Conservation (phyloP, 2,888 invertebrate genomes). For the Hymenopus coronatus region DNA sequence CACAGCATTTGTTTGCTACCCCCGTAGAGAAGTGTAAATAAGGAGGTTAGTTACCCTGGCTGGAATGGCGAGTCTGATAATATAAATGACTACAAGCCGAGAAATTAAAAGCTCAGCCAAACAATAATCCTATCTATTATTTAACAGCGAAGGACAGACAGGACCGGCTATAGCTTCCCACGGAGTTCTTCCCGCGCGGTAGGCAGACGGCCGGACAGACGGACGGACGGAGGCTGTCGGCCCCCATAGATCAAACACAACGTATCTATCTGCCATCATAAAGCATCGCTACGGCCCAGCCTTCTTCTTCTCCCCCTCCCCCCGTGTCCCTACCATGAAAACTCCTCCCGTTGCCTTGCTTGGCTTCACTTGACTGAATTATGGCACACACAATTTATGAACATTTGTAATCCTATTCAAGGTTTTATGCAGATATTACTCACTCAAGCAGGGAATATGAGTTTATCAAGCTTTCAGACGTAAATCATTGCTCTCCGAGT, state of each 20-base stretch:
- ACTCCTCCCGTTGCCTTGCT: conserved; percentile 34
- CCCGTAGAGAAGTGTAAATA: not conserved
- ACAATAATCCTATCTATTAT: not conserved
- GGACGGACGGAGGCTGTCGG: conserved; percentile 34
- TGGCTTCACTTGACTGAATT: conserved; percentile 47
- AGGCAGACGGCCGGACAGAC: conserved; percentile 23
- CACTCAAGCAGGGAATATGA: conserved; percentile 52
- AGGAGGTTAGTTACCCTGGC: not conserved
- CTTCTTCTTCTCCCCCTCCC: conserved; percentile 16
- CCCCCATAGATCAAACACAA: conserved; percentile 34
- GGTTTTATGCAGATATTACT: conserved; percentile 53
- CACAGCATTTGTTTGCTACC: not conserved
- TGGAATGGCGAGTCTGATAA: not conserved
- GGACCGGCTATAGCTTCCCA: not conserved
- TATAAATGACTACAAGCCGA: not conserved
- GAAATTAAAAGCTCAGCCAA: not conserved
- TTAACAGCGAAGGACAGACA: not conserved
- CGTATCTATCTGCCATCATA: conserved; percentile 36
- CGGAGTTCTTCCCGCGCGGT: conserved; percentile 29
- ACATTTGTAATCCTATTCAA: conserved; percentile 53
- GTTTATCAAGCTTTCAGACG: conserved; percentile 61
- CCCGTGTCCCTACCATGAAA: conserved; percentile 29
- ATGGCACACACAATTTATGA: conserved; percentile 51
- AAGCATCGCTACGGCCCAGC: conserved; percentile 30
- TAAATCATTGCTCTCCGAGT: conserved; percentile 60